phyloP scores from a whole-genome alignment of 2,888 invertebrate species.

The Cosmia pyralina region DNA sequence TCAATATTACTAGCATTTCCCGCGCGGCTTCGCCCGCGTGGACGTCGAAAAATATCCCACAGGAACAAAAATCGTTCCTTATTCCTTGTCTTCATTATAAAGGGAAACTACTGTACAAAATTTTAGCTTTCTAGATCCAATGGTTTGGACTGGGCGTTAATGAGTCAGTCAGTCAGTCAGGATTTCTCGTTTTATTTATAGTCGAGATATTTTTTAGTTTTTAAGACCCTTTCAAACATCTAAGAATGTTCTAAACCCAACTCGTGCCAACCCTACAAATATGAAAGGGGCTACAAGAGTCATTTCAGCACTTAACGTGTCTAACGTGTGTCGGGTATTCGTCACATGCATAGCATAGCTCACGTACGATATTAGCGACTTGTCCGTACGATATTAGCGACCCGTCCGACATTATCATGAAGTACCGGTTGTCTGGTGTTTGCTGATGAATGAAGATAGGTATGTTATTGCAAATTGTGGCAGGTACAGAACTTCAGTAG shows the following conservation, averaged over 20 bases:
- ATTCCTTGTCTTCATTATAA: too few relatives aligned
- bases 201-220: too few relatives aligned
- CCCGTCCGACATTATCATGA: slow-evolving; percentile 20
- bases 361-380: slow-evolving; percentile 46
- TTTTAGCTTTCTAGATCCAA: too few relatives aligned
- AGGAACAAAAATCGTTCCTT: too few relatives aligned
- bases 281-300: slow-evolving; percentile 72
- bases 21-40: too few relatives aligned
- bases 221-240: too few relatives aligned
- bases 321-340: slow-evolving; percentile 74
- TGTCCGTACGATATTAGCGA: slow-evolving; percentile 26
- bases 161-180: too few relatives aligned
- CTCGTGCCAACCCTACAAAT: slow-evolving; percentile 70
- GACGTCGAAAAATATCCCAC: too few relatives aligned
- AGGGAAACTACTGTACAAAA: too few relatives aligned
- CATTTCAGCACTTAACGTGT: slow-evolving; percentile 80
- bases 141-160: too few relatives aligned
- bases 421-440: slow-evolving; percentile 5
- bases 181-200: too few relatives aligned
- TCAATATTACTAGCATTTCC: too few relatives aligned
- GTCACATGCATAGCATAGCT: slow-evolving; percentile 60
- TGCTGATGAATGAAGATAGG: slow-evolving; percentile 4
- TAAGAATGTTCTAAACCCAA: background rate
- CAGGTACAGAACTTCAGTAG: background rate
- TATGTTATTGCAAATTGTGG: background rate